Evolutionary conservation across 2,797 vertebrate species (phyloP).

Genomic region (Cynodonichthys magdalenae): DNA sequence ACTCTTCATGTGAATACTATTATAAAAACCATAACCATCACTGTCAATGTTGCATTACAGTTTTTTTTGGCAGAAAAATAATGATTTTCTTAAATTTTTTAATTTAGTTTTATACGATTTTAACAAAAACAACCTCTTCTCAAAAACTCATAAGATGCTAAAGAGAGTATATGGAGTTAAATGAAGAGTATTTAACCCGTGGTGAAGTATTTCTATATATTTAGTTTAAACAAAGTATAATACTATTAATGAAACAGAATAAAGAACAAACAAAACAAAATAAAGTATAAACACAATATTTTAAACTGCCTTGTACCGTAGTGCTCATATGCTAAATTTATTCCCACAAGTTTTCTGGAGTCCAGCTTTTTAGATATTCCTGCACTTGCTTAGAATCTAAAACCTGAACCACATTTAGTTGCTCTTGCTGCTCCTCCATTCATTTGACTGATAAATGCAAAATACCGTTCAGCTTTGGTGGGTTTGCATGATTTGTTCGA

Average conservation of each 20-base stretch:
- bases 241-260: no score
- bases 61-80: no score
- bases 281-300: no score
- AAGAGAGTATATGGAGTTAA: no score
- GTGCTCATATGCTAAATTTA: background rate
- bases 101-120: background rate
- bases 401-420: conserved; percentile 66
- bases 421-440: conserved; percentile 48
- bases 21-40: no score
- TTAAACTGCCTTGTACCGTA: background rate
- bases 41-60: no score
- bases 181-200: no score
- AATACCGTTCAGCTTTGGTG: conserved; percentile 78
- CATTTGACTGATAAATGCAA: conserved; percentile 78
- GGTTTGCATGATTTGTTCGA: conserved; percentile 80
- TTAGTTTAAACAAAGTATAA: no score
- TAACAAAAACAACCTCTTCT: conserved; percentile 1
- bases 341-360: no score
- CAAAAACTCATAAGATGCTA: background rate
- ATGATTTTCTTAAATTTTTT: background rate
- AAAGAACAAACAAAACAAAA: no score
- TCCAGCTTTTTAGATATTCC: conserved; percentile 14
- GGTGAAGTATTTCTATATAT: no score
- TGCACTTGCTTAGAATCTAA: conserved; percentile 90
- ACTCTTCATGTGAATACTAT: no score